Evolutionary conservation across 2,113 vertebrate genomes (phyloP).

Genomic region (Scatophagus argus): DNA sequence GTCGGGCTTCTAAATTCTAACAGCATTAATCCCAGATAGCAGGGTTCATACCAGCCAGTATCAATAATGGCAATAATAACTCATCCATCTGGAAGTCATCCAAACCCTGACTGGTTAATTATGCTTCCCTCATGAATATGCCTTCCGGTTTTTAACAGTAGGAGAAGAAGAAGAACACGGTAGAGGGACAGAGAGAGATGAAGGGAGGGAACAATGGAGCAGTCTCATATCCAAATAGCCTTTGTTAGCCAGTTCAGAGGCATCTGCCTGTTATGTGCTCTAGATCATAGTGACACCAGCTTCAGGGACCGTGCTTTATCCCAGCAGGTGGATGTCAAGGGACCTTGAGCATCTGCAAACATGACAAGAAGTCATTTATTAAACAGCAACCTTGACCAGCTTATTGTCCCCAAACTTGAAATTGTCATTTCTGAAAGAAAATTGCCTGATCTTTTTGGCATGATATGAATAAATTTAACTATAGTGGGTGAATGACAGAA

Average conservation of each 20-base stretch:
- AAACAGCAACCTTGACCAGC: conserved; percentile 76
- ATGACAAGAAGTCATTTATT: conserved; percentile 79
- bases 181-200: conserved; percentile 32
- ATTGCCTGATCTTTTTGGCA: conserved; percentile 44
- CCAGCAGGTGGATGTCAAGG: conserved; percentile 57
- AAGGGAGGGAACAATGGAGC: conserved; percentile 43
- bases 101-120: conserved; percentile 81
- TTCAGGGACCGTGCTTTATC: conserved; percentile 36
- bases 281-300: conserved; percentile 62
- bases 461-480: conserved; percentile 54
- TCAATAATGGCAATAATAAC: conserved; percentile 84
- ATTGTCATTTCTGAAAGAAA: conserved; percentile 57
- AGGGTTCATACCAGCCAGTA: conserved; percentile 80
- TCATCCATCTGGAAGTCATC: conserved; percentile 83
- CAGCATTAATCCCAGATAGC: conserved; percentile 84
- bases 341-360: conserved; percentile 74
- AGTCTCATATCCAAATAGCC: conserved; percentile 34
- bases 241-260: conserved; percentile 57
- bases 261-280: conserved; percentile 47
- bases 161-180: conserved; percentile 60
- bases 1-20: conserved; percentile 82
- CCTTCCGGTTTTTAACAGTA: conserved; percentile 68
- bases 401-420: conserved; percentile 67
- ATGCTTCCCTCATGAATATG: conserved; percentile 83
- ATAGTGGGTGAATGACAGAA: conserved; percentile 60